Base-by-base conservation (phyloP, 35 echinoderm and acorn worm genomes). In the Chiridota heheva region DNA sequence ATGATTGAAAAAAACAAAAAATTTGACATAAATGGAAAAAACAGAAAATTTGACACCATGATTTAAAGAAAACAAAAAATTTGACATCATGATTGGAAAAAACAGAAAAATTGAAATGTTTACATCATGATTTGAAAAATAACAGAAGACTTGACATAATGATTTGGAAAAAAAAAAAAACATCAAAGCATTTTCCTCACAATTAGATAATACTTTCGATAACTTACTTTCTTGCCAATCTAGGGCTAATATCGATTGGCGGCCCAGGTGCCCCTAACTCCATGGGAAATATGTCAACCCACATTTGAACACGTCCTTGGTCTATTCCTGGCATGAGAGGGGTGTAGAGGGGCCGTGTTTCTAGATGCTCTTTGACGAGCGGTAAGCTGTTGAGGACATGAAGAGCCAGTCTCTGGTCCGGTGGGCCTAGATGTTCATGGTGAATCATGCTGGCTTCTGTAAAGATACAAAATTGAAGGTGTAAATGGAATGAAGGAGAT, bases 241-340 rank as follows among this genome's bases (percentile, higher is more conserved):
- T 42, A 18, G 70, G 64, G 34, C 58, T 80, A 4, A 92, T 57
- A 37, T 92, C 83, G 27, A 86, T 69, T 0, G 49, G 83, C 24
- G 42, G 34, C 12, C 83, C 75, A 33, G 95, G 95, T 13, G 84
- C 46, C 25, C 95, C 95, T 2, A 98, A 29, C 26, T 76, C 69
- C 56, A 85, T 35, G 2, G 95, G 95, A 61, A 92, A 91, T 25
- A 98, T 82, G 36, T 98, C 95, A 2, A 98, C 81, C 89, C 89
- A 98, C 95, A 98, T 98, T 51, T 98, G 89, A 1, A 98, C 68
- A 34, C 90, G 91, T 67, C 95, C 95, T 59, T 98, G 95, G 32
- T 98, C 95, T 16, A 98, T 98, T 30, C 89, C 89, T 0, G 95
- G 95, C 75, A 98, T 63, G 27, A 98, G 60, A 3, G 95, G 89